phyloP scores from a whole-genome alignment of 2,888 invertebrate genomes.

The Leucania comma region DNA sequence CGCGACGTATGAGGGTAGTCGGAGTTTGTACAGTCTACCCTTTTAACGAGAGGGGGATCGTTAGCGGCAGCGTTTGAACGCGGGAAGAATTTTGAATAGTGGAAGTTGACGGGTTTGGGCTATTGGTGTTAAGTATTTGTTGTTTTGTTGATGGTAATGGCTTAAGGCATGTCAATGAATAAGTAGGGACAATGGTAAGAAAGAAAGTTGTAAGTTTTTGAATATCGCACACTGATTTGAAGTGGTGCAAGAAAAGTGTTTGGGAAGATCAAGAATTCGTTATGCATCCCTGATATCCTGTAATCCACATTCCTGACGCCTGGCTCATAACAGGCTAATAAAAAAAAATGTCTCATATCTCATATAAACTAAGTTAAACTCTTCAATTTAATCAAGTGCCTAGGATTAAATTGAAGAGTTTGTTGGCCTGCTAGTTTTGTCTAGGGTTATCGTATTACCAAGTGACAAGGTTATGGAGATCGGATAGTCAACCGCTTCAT shows the following conservation, averaged over 20 bases:
- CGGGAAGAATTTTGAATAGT: constrained; percentile 46
- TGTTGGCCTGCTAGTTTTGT: too few species aligned
- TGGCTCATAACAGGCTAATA: too few species aligned
- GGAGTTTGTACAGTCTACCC: constrained; percentile 55
- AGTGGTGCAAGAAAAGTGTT: too few species aligned
- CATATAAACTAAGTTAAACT: too few species aligned
- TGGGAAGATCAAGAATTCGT: not conserved
- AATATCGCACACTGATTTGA: not conserved
- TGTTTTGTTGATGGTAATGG: not conserved
- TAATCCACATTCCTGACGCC: too few species aligned
- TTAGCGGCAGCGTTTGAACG: constrained; percentile 49
- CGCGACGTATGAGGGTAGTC: constrained; percentile 55
- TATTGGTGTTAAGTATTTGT: constrained; percentile 2
- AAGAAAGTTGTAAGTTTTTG: not conserved
- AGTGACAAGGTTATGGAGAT: too few species aligned
- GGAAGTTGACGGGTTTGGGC: constrained; percentile 13
- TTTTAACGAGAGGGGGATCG: constrained; percentile 55
- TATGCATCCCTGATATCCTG: too few species aligned
- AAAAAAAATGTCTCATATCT: too few species aligned
- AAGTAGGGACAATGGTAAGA: not conserved
- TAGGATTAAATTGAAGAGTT: too few species aligned
- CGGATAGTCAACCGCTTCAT: too few species aligned
- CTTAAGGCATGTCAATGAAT: not conserved
- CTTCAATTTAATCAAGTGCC: too few species aligned
- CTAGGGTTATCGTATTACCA: too few species aligned